Evolutionary conservation across 2,888 invertebrate genomes (phyloP).

Genomic region (Lomographa bimaculata): DNA sequence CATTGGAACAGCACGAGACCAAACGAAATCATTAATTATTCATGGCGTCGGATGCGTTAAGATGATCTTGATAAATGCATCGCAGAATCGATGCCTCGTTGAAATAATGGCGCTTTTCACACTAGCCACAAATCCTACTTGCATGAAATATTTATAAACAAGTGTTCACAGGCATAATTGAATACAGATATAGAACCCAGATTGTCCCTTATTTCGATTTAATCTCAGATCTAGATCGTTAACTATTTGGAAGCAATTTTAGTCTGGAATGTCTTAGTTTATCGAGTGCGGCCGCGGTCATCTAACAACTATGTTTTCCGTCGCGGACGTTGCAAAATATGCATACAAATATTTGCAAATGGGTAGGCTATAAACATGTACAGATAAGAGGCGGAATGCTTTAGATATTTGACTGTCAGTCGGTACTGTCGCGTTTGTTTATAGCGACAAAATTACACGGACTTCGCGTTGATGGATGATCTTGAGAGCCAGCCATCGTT

Average conservation of each 20-base stretch:
- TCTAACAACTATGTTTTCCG: constrained; percentile 46
- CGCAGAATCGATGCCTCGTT: constrained; percentile 20
- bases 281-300: constrained; percentile 45
- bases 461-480: constrained; percentile 4
- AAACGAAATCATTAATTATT: constrained; percentile 55
- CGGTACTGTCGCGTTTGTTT: constrained; percentile 12
- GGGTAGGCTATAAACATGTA: constrained; percentile 54
- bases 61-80: constrained; percentile 48
- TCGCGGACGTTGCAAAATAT: constrained; percentile 54
- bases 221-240: constrained; percentile 56
- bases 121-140: constrained; percentile 27
- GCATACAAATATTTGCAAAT: constrained; percentile 64
- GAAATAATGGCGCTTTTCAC: constrained; percentile 29
- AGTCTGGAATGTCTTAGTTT: constrained; percentile 54
- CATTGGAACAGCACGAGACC: constrained; percentile 45
- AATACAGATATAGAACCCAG: constrained; percentile 49
- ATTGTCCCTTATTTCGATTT: constrained; percentile 54
- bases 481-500: neutral
- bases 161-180: constrained; percentile 56
- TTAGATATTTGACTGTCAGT: constrained; percentile 44
- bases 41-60: constrained; percentile 48
- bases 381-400: constrained; percentile 44
- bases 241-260: constrained; percentile 64
- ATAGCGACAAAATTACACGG: constrained; percentile 6
- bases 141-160: constrained; percentile 58